phyloP scores from a whole-genome alignment of 2,797 vertebrate genomes.

The Lepilemur ruficaudatus region DNA sequence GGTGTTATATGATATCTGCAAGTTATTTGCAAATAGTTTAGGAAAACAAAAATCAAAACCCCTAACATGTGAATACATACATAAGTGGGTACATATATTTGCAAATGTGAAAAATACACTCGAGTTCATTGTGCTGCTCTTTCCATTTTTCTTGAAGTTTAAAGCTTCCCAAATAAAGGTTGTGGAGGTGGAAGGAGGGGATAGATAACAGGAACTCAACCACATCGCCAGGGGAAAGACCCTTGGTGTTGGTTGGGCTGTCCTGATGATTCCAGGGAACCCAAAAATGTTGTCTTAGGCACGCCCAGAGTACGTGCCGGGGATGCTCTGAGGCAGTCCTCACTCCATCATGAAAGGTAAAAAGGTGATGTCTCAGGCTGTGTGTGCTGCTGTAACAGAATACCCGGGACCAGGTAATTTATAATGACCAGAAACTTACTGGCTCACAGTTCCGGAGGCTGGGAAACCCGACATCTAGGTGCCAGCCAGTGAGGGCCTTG shows the following conservation, averaged over 20 bases:
- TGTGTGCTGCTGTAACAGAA: neutral
- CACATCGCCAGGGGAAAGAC: neutral
- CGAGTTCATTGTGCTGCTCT: neutral
- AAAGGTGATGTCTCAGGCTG: neutral
- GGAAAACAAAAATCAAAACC: neutral
- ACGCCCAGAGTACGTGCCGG: neutral
- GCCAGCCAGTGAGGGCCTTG: neutral
- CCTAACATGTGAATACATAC: neutral
- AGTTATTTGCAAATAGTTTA: constrained; percentile 25
- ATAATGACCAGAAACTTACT: too few relatives aligned
- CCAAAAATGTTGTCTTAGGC: neutral
- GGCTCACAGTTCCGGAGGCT: neutral
- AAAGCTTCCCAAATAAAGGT: neutral
- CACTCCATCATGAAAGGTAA: neutral
- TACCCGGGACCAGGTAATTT: neutral
- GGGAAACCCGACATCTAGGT: neutral
- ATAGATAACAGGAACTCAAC: neutral
- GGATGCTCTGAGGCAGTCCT: neutral
- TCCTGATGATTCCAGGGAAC: neutral
- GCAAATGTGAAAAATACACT: neutral
- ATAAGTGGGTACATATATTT: neutral
- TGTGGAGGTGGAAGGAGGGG: neutral
- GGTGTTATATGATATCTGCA: neutral
- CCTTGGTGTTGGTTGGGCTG: neutral
- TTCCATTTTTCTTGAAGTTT: neutral